Evolutionary conservation across 2,113 vertebrate genomes (phyloP).

Genomic region (Pampusana beccarii): DNA sequence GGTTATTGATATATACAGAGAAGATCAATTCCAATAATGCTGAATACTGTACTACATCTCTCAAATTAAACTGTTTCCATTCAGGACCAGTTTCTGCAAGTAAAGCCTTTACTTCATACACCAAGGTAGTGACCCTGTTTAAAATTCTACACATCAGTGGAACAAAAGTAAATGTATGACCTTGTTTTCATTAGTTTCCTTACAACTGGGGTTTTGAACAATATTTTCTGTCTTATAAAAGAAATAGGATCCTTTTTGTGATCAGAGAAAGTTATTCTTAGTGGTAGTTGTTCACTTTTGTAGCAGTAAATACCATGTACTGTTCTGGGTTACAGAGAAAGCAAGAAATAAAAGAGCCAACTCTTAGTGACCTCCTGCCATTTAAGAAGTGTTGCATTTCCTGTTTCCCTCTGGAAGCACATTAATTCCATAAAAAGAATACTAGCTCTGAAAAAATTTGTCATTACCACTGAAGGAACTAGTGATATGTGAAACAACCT

Average conservation of each 20-base stretch:
- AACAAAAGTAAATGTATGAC: not conserved
- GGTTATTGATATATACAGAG: not conserved
- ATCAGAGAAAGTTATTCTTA: not conserved
- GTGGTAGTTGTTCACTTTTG: not conserved
- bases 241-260: not conserved
- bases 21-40: not conserved
- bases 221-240: not conserved
- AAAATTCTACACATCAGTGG: not conserved
- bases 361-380: not conserved
- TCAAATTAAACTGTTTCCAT: slow-evolving; percentile 12
- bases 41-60: not conserved
- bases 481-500: not conserved
- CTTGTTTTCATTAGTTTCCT: not conserved
- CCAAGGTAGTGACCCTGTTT: not conserved
- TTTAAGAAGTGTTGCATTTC: not conserved
- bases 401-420: not conserved
- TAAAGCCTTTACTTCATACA: not conserved
- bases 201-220: not conserved
- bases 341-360: not conserved
- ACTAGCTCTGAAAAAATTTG: not conserved
- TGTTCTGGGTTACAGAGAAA: not conserved
- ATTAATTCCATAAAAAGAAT: not conserved
- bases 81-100: not conserved
- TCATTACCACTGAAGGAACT: not conserved
- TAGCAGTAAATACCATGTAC: not conserved